Evolutionary conservation across 2,113 vertebrate genomes (phyloP).

Genomic region (Melanerpes formicivorus): DNA sequence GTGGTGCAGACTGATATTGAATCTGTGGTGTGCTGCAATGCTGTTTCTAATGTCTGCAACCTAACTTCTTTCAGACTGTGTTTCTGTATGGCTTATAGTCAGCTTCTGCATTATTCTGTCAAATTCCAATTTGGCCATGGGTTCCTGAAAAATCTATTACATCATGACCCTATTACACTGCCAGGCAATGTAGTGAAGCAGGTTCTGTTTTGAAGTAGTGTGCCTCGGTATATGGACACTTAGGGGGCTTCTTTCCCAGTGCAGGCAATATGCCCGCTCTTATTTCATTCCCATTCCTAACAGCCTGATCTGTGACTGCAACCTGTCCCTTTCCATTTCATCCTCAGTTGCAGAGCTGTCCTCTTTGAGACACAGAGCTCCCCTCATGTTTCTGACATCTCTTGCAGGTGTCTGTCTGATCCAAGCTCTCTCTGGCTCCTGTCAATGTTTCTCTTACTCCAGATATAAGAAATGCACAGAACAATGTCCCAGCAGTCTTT

Average conservation of each 20-base stretch:
- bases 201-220: not conserved
- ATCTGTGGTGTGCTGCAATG: not conserved
- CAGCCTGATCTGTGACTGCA: not conserved
- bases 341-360: not conserved
- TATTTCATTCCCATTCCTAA: not conserved
- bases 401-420: not conserved
- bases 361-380: not conserved
- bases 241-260: not conserved
- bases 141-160: not conserved
- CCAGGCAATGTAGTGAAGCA: not conserved
- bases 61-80: not conserved
- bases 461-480: not conserved
- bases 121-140: not conserved
- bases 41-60: not conserved
- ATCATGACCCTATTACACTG: not conserved
- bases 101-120: not conserved
- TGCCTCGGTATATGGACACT: not conserved
- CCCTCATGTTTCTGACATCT: not conserved
- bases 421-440: not conserved
- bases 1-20: not conserved
- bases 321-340: not conserved
- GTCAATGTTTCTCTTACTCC: not conserved
- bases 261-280: fast-evolving
- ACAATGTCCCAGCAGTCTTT: not conserved
- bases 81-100: not conserved